These are phyloP conservation scores for Meriones psammophilus DNA, from an alignment of 2,797 vertebrate species.

Conservation along the genomic window DNA sequence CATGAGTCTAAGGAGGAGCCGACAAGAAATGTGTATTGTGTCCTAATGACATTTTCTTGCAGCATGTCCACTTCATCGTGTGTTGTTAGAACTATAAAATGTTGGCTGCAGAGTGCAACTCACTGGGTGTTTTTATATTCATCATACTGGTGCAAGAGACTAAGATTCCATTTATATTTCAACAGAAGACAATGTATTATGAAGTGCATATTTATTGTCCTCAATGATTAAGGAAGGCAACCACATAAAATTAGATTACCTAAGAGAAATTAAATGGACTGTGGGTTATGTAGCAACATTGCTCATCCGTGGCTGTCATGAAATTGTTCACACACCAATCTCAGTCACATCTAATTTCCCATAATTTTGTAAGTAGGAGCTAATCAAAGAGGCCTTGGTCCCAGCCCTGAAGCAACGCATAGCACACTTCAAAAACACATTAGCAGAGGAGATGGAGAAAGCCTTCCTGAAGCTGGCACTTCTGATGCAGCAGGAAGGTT, in stretches of 20 bases:
- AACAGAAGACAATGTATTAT: constrained; percentile 57
- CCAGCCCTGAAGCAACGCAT: constrained; percentile 20
- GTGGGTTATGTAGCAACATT: constrained; percentile 49
- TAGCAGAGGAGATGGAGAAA: constrained; percentile 28
- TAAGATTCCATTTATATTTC: constrained; percentile 29
- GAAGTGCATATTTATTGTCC: constrained; percentile 39
- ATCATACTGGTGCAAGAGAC: constrained; percentile 4
- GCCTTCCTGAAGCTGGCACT: constrained; percentile 53
- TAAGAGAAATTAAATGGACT: constrained; percentile 71
- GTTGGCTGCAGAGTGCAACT: not conserved
- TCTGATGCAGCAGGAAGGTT: constrained; percentile 10
- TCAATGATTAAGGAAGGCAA: constrained; percentile 48
- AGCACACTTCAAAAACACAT: constrained; percentile 54
- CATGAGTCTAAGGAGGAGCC: not conserved
- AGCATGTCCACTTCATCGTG: not conserved
- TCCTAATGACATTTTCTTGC: not conserved
- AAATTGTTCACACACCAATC: constrained; percentile 51
- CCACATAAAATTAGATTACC: constrained; percentile 64
- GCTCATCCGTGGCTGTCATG: constrained; percentile 41
- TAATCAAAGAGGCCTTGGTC: constrained; percentile 58
- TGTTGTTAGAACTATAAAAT: not conserved
- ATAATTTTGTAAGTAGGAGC: constrained; percentile 70
- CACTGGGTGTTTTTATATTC: constrained; percentile 34
- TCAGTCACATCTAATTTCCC: constrained; percentile 71
- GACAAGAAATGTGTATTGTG: constrained; percentile 17